phyloP scores from a whole-genome alignment of 2,113 vertebrate species.

The Passer montanus region DNA sequence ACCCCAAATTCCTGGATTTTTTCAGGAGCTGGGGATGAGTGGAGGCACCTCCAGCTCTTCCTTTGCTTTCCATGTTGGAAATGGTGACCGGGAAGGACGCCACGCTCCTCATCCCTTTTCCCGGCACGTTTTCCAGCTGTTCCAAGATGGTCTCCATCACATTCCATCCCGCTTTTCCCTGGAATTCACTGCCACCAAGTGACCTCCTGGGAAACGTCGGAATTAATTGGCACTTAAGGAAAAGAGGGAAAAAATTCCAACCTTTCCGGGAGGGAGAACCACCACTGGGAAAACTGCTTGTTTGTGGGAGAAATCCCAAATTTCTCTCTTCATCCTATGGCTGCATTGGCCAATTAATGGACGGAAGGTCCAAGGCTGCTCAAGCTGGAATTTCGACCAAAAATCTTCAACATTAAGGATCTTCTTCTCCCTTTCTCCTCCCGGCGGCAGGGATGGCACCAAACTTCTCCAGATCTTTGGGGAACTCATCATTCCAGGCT shows the following conservation, averaged over 20 bases:
- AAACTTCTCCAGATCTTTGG: neutral
- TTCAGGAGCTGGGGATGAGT: neutral
- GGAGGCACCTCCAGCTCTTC: neutral
- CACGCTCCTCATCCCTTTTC: neutral
- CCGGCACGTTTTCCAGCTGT: rapidly evolving
- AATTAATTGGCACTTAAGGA: neutral
- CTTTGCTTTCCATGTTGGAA: neutral
- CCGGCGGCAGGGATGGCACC: neutral
- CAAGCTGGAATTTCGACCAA: neutral
- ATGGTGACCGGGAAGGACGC: rapidly evolving
- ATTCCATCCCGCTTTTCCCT: neutral
- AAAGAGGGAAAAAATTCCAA: neutral
- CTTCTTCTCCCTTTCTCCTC: neutral
- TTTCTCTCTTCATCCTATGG: neutral
- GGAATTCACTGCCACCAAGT: neutral
- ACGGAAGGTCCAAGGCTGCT: neutral
- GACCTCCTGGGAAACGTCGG: neutral
- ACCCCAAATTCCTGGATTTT: neutral
- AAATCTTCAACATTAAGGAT: neutral
- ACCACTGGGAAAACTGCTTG: rapidly evolving
- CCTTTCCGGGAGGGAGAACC: neutral
- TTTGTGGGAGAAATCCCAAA: neutral
- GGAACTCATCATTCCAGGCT: neutral
- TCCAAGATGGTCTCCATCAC: neutral
- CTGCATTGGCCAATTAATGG: neutral